These are phyloP conservation scores for Tenthredo amoena DNA, from an alignment of 2,888 invertebrate genomes.

Conservation along the genomic window DNA sequence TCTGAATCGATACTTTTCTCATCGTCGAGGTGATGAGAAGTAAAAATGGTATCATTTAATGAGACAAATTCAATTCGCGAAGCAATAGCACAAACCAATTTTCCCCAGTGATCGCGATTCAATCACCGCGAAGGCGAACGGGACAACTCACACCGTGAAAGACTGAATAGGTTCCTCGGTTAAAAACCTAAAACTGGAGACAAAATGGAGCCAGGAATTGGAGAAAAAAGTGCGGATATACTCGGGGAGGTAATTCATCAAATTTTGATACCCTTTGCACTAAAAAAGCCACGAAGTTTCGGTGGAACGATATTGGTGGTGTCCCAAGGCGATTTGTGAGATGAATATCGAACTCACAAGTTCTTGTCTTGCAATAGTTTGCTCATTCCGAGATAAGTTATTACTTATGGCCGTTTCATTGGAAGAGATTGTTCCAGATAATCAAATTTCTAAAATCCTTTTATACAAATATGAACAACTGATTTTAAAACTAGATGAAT, in stretches of 20 bases:
- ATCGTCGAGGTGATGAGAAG: not conserved
- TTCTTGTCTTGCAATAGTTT: not conserved
- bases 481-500: not conserved
- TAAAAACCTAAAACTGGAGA: not conserved
- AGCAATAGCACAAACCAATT: conserved; percentile 4
- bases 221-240: not conserved
- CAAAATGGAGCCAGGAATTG: not conserved
- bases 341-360: not conserved
- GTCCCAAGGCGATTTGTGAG: not conserved
- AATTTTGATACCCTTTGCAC: conserved; percentile 21
- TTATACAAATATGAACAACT: not conserved
- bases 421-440: not conserved
- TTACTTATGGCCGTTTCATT: not conserved
- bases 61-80: not conserved
- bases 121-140: not conserved
- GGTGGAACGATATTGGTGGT: not conserved
- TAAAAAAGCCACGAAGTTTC: not conserved
- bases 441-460: not conserved
- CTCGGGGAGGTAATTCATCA: conserved; percentile 5
- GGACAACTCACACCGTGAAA: not conserved
- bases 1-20: not conserved
- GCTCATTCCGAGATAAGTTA: not conserved
- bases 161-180: conserved; percentile 11
- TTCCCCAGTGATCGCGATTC: not conserved
- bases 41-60: not conserved